These are phyloP conservation scores for Polymixis lichenea DNA, from an alignment of 2,888 invertebrate species.

Conservation along the genomic window DNA sequence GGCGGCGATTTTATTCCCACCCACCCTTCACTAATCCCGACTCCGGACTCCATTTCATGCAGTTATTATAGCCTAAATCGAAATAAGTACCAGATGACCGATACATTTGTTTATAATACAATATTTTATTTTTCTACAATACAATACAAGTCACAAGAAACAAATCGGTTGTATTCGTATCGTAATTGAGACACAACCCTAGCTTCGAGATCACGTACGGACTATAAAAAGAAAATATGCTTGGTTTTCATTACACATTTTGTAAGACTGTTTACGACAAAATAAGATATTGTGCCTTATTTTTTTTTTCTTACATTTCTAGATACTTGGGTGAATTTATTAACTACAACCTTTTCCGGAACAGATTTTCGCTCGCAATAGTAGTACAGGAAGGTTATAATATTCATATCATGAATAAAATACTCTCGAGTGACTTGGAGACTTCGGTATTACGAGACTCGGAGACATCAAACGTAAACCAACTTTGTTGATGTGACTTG, in stretches of 20 bases:
- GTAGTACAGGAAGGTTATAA: neutral
- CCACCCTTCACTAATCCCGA: too few relatives aligned
- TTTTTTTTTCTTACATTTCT: neutral
- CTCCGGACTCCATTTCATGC: too few relatives aligned
- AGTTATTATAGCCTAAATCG: too few relatives aligned
- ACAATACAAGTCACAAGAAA: neutral
- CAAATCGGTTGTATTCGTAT: neutral
- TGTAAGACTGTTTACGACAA: constrained; percentile 19
- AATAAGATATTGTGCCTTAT: neutral
- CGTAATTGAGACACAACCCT: neutral
- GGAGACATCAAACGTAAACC: neutral
- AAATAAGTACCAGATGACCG: too few relatives aligned
- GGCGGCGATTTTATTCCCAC: too few relatives aligned
- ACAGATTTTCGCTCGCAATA: neutral
- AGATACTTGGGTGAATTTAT: neutral
- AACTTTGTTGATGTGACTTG: neutral
- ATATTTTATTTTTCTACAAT: neutral
- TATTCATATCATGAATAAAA: neutral
- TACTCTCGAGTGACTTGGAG: neutral
- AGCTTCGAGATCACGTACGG: constrained; percentile 19
- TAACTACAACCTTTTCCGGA: too few relatives aligned
- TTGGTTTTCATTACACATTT: constrained; percentile 43
- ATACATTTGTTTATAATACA: neutral
- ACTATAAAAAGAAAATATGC: constrained; percentile 34
- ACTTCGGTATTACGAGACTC: neutral